Conservation (phyloP, 2,113 vertebrate species). For the Crotalus helleri region DNA sequence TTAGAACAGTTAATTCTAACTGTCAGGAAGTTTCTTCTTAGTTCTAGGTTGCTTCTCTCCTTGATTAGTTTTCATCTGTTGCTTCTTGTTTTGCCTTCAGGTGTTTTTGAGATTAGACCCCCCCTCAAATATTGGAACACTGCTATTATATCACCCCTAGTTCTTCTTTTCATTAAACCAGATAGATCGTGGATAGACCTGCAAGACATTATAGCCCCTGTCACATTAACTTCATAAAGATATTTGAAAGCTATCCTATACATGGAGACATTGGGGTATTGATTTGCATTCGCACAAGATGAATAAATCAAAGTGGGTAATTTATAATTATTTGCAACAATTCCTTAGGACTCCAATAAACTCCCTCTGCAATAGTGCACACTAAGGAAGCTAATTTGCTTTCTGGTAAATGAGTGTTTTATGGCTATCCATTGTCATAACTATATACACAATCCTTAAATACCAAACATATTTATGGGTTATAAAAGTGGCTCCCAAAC, state of each 20-base stretch:
- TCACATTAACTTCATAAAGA: neutral
- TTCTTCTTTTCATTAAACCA: neutral
- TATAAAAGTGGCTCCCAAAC: neutral
- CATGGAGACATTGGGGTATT: neutral
- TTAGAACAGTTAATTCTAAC: neutral
- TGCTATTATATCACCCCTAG: neutral
- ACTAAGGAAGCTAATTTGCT: neutral
- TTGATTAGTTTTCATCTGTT: no score
- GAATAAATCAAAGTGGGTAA: neutral
- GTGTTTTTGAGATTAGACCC: neutral
- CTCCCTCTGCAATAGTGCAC: neutral
- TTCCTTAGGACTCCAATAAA: neutral
- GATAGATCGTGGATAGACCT: neutral
- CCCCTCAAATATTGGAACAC: neutral
- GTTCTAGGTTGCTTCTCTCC: neutral
- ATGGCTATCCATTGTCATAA: neutral
- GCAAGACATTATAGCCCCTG: neutral
- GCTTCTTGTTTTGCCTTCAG: neutral
- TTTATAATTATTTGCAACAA: neutral
- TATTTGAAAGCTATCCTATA: neutral
- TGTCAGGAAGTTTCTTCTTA: neutral
- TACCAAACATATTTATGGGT: neutral
- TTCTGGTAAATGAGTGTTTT: neutral
- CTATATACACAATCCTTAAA: neutral
- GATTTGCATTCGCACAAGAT: neutral